Evolutionary conservation across 2,888 invertebrate genomes (phyloP), one percentile per base, ranked within the genome.

Genomic region (Tetramorium bicarinatum): DNA sequence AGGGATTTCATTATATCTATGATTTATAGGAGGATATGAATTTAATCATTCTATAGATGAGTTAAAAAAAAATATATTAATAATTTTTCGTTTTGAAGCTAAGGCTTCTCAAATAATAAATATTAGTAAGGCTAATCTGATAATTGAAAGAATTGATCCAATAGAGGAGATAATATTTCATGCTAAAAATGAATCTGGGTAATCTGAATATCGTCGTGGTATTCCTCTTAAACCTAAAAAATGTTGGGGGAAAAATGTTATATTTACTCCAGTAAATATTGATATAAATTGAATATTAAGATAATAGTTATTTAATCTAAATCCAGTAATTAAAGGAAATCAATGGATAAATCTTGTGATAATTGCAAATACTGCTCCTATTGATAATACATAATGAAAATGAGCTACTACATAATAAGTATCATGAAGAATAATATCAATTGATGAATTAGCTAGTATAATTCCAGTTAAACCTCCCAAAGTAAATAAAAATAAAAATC

Each of bases 31-130:
- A 0, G 64, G 64, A 4, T 41, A 64, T 0, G 3, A n/a, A n/a
- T 64, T 38, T 54, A 62, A 8, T 79, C 62, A 76, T 79, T 11
- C 62, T 11, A 41, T 1, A 2, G 62, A 34, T 0, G 59, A 11
- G 2, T 13, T 29, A 47, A 49, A 21, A 4, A 47, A 21, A 61
- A 74, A 67, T 83, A 67, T 74, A 59, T 34, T 67, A 49, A 72
- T 25, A 34, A 64, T 41, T 18, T 52, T 21, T 0, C 59, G 59
- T 66, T 61, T 47, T 0, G 18, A n/a, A 0, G 96, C 96, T 95
- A 97, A 74, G 25, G 72, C 49, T 74, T 83, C 96, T 96, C 97
- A 97, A 85, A 97, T 96, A 95, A 97, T 97, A 95, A 97, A 97
- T 95, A 97, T 96, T 95, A 97, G 95, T 93, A 95, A 49, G 11